These are phyloP conservation scores for Amphiprion ocellaris DNA, from an alignment of 2,113 vertebrate genomes.

Conservation along the genomic window DNA sequence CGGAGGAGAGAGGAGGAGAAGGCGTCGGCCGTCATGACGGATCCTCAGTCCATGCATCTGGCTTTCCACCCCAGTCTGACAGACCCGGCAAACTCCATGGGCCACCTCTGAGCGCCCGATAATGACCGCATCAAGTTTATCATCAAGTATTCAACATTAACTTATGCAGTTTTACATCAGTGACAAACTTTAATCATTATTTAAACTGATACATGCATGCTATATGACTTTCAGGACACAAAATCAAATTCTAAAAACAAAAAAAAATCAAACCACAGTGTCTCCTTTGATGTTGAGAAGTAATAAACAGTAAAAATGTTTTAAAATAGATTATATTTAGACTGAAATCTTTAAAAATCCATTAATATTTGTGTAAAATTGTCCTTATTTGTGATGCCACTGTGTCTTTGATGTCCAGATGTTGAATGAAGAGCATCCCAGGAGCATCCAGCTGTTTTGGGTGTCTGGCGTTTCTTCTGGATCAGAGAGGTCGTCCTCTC, in stretches of 20 bases:
- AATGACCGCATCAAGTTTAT: slow-evolving; percentile 50
- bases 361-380: not conserved
- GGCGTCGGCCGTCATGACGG: slow-evolving; percentile 91
- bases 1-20: slow-evolving; percentile 98
- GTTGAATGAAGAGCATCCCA: slow-evolving; percentile 26
- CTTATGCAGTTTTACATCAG: not conserved
- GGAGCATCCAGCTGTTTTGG: slow-evolving; percentile 50
- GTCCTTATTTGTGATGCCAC: not conserved
- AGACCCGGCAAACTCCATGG: slow-evolving; percentile 92
- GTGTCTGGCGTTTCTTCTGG: slow-evolving; percentile 42
- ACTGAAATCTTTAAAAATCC: no score
- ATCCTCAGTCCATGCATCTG: slow-evolving; percentile 91
- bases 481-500: slow-evolving; percentile 80
- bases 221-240: not conserved
- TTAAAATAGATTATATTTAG: no score
- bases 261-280: not conserved
- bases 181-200: not conserved
- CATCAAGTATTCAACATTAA: slow-evolving; percentile 32
- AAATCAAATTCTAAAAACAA: not conserved
- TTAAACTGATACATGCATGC: not conserved
- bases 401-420: slow-evolving; percentile 54
- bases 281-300: no score
- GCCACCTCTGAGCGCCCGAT: slow-evolving; percentile 92
- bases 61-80: slow-evolving; percentile 91
- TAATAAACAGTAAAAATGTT: not conserved